Base-by-base conservation (phyloP, 2,797 vertebrate genomes). In the Buceros bicornis region DNA sequence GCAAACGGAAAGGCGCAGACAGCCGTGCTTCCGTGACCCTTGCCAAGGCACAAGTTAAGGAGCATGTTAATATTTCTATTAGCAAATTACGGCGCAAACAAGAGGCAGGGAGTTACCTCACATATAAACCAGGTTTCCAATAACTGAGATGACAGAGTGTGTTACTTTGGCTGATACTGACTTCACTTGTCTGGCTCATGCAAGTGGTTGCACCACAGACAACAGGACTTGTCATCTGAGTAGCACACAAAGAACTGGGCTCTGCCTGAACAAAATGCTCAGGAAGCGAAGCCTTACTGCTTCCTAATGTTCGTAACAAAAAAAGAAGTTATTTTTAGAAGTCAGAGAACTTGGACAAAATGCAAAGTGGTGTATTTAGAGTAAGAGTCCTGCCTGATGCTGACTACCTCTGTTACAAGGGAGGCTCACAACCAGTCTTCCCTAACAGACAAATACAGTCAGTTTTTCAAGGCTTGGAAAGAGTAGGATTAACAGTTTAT, bases 181-280 rank as follows among this genome's bases (percentile, higher is more conserved):
- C 54, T 81, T 95, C 22, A 5, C 50, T 61, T 25, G 14, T 33
- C 50, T 65, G 58, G 83, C 54, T 88, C 54, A 56, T 3, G 6
- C 5, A 78, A 79, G 73, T 11, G 42, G 37, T 11, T 82, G 51
- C 40, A 69, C 43, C 0, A 0, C 1, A 83, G 69, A 61, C 43
- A 76, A 77, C 1, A 3, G 35, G 19, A 69, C 8, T 29, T 4
- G 2, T 66, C 4, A 1, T 24, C 26, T 0, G 0, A 74, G 47
- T 0, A 95, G 62, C 37, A n/a, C 20, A 81, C 29, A 26, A 70
- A 70, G 13, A 92, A 60, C 12, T 7, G 24, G 14, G 25, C 11
- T 79, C 35, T 73, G 37, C 45, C 33, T 58, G 26, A 81, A 42
- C 28, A 26, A 76, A 57, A 24, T 82, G 48, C 25, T 83, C 65